phyloP scores from a whole-genome alignment of 1,140 invertebrate species.

The Drosophila parvula region DNA sequence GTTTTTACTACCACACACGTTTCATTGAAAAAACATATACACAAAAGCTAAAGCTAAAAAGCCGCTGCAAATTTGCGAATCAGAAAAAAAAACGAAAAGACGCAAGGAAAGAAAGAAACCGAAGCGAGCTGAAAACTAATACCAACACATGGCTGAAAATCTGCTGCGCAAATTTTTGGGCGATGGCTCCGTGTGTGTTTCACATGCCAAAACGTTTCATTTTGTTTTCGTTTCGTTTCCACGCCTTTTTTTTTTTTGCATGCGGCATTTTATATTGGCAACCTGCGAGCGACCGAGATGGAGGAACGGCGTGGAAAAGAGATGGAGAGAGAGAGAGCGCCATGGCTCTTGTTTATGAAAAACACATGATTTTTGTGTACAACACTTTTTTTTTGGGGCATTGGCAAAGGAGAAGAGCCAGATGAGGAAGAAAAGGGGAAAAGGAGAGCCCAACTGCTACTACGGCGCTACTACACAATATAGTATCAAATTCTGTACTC shows the following conservation, averaged over 20 bases:
- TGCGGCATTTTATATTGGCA: slow-evolving; percentile 73
- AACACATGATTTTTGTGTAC: slow-evolving; percentile 76
- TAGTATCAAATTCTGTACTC: slow-evolving; percentile 6
- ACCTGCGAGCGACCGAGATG: slow-evolving; percentile 52
- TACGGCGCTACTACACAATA: slow-evolving; percentile 17
- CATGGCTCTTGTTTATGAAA: slow-evolving; percentile 62
- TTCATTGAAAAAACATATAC: slow-evolving; percentile 76
- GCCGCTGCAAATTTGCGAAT: slow-evolving; percentile 38
- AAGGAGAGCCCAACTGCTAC: slow-evolving; percentile 23
- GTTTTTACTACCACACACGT: slow-evolving; percentile 70
- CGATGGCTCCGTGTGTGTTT: slow-evolving; percentile 65
- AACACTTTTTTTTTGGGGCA: slow-evolving; percentile 46
- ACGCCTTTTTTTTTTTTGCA: slow-evolving; percentile 51
- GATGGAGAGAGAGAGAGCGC: slow-evolving; percentile 2
- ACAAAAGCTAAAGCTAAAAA: slow-evolving; percentile 55
- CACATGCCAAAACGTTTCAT: slow-evolving; percentile 64
- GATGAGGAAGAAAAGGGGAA: not conserved
- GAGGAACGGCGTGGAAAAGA: slow-evolving; percentile 25
- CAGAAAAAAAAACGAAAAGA: slow-evolving; percentile 35
- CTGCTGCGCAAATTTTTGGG: slow-evolving; percentile 82
- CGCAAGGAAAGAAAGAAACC: slow-evolving; percentile 48
- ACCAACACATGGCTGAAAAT: slow-evolving; percentile 63
- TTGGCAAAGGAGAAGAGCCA: slow-evolving; percentile 2
- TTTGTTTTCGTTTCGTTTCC: slow-evolving; percentile 38
- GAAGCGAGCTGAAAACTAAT: slow-evolving; percentile 41